Base-by-base conservation (phyloP, 2,888 invertebrate species). In the Drosophila nigricruria region DNA sequence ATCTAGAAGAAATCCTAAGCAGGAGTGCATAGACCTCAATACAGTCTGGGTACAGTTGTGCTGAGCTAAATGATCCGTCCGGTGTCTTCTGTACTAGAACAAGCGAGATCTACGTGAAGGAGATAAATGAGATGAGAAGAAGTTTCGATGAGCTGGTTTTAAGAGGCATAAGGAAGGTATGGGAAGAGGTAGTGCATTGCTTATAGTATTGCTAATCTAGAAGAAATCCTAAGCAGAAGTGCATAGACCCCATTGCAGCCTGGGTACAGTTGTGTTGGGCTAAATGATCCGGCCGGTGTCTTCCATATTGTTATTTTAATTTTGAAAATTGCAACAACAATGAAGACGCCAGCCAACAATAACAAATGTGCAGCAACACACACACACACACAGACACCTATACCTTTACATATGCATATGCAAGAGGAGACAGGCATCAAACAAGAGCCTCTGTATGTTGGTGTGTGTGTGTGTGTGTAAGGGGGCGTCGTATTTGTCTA, bases 311-410 rank as follows among this genome's bases (percentile, higher is more conserved):
- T 84, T 85, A 69, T 82, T 85, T 88, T 82, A 85, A 84, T 84
- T 84, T 84, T 49, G 73, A 80, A 88, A 84, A 84, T 84, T 88
- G 84, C 84, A 88, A 85, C 88, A 84, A 84, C 82, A 78, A 85
- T 75, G 78, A 68, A 74, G 79, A 82, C 54, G 65, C 71, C 70
- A 61, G 65, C 57, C 60, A 82, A 88, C 83, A 83, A 83, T 88
- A 82, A 87, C 77, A 79, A 65, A 58, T 64, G 70, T 59, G 62
- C 66, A 50, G 49, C 60, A 34, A 43, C 58, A 58, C 47, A 42
- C 53, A 47, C 43, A 54, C 38, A 54, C 27, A 52, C 27, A 14
- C 54, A 60, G 47, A 32, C 57, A 42, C 54, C 60, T 43, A 42
- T n/a, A n/a, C n/a, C n/a, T n/a, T n/a, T n/a, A n/a, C 54, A 25